phyloP scores from a whole-genome alignment of 2,797 vertebrate species.

The Vipera ursinii region DNA sequence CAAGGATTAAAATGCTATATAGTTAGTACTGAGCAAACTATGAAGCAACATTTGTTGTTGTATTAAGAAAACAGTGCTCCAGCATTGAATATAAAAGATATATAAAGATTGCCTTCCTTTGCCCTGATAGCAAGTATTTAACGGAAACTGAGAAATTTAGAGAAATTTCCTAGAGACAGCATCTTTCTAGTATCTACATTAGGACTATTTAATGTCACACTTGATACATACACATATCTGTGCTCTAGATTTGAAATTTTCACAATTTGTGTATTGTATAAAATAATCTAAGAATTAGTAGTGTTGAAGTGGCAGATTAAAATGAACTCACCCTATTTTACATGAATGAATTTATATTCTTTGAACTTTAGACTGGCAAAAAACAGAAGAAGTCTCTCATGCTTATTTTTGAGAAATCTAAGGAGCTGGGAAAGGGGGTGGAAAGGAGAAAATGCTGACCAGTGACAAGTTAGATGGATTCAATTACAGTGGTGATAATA shows the following conservation, averaged over 20 bases:
- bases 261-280: neutral
- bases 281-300: neutral
- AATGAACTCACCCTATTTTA: neutral
- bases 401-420: neutral
- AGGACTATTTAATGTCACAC: slow-evolving; percentile 37
- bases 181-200: slow-evolving; percentile 54
- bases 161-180: slow-evolving; percentile 77
- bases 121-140: slow-evolving; percentile 55
- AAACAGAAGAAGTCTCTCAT: neutral
- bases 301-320: neutral
- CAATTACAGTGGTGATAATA: neutral
- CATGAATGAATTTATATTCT: neutral
- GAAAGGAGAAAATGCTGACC: neutral
- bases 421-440: neutral
- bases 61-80: slow-evolving; percentile 77
- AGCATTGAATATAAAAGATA: slow-evolving; percentile 66
- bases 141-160: slow-evolving; percentile 52
- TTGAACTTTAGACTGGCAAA: neutral
- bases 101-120: slow-evolving; percentile 52
- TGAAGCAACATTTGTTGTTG: slow-evolving; percentile 72
- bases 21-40: slow-evolving; percentile 77
- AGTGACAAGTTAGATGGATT: neutral
- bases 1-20: slow-evolving; percentile 76
- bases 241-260: neutral
- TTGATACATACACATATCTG: neutral